Conservation (phyloP, 1,140 invertebrate genomes). For the Pogonomyrmex barbatus region DNA sequence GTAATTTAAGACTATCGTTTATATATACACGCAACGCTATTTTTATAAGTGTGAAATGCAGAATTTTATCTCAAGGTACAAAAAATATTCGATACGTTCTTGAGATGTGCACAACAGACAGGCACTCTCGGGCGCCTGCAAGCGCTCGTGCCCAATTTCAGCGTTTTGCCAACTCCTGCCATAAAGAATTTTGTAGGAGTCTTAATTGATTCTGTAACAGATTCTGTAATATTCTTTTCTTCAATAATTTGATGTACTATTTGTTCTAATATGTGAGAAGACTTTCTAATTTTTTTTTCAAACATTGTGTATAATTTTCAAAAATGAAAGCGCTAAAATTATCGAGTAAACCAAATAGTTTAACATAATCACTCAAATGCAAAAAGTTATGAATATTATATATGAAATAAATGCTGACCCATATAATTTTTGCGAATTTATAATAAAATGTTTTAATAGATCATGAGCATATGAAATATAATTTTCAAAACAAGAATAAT, state of each 20-base stretch:
- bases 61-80: too few species aligned
- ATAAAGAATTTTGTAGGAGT: not conserved
- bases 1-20: too few species aligned
- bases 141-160: too few species aligned
- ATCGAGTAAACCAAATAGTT: conserved; percentile 8
- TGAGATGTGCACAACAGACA: too few species aligned
- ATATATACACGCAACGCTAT: too few species aligned
- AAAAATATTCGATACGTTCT: too few species aligned
- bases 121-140: too few species aligned
- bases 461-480: not conserved
- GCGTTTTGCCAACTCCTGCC: too few species aligned
- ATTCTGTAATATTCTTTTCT: conserved; percentile 10
- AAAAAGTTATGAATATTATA: conserved; percentile 10
- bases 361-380: not conserved
- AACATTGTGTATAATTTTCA: conserved; percentile 8
- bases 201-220: conserved; percentile 26
- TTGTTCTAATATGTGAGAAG: not conserved
- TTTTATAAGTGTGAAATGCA: too few species aligned
- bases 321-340: conserved; percentile 13
- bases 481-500: conserved; percentile 3
- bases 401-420: conserved; percentile 13
- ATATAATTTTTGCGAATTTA: conserved; percentile 7
- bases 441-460: conserved; percentile 1
- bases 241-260: not conserved
- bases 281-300: not conserved